Base-by-base conservation (phyloP, 1,140 invertebrate species). In the Halesus radiatus region DNA sequence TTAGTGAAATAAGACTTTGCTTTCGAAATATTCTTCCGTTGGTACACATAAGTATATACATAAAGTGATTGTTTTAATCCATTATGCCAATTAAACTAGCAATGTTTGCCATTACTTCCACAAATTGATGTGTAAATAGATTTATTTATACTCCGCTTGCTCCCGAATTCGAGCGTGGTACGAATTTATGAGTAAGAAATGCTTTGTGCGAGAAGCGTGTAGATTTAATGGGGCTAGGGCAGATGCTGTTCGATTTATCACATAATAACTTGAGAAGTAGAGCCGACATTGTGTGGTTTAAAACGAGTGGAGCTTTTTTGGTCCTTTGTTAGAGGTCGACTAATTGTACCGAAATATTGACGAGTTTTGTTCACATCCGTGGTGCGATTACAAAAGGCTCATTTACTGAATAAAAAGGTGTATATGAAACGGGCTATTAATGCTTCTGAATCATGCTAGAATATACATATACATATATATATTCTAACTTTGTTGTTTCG, bases 181-280 rank as follows among this genome's bases (percentile, higher is more conserved):
- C 15, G 29, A 66, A 66, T 66, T 66, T 66, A 66, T 66, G 62
- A 66, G 15, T 26, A 29, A 29, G 29, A 29, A 32, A 66, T 45
- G 62, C 62, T 66, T 26, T 66, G 22, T 26, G 62, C 62, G 23
- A 15, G 10, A 60, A 23, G 37, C 56, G 7, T 32, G 13, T 32
- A 26, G 62, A 66, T 66, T 66, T 66, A 66, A 66, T 66, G 62
- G 62, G n/a, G 13, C 7, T 8, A 20, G 66, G 66, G 66, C 37
- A 45, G 66, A 70, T 20, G 66, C 45, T 70, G 37, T 70, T 70
- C 66, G 37, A 70, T 70, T 70, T 70, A 70, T 70, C 16, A 70
- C 66, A 70, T 70, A 70, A 70, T 70, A 70, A 70, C 66, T 70
- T 70, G 37, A 18, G 37, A 16, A 70, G 23, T 52, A 20, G 29